These are phyloP conservation scores for Microcebus tavaratra DNA, from an alignment of 2,113 vertebrate genomes.

Conservation along the genomic window DNA sequence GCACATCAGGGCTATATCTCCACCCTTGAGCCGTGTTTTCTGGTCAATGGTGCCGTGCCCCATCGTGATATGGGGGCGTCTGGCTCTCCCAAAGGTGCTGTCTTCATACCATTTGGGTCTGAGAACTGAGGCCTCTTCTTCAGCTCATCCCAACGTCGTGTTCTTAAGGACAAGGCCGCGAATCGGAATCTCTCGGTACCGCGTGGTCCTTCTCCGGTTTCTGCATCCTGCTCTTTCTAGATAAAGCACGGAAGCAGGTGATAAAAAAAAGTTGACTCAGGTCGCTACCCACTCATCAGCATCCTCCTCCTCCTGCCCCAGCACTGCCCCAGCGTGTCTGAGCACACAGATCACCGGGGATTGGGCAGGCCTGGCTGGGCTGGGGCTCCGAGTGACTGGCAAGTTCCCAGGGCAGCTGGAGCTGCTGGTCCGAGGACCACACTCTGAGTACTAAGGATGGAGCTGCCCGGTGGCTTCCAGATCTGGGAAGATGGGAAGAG, in stretches of 20 bases:
- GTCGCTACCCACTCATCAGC: too few relatives aligned
- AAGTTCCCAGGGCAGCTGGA: not conserved
- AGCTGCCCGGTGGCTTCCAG: not conserved
- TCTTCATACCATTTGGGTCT: not conserved
- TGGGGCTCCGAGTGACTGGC: not conserved
- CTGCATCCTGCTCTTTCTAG: not conserved
- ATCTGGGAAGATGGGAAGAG: not conserved
- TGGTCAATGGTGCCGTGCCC: accelerated
- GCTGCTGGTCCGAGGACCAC: accelerated
- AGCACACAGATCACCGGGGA: accelerated
- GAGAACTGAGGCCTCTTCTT: not conserved
- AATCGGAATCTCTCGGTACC: not conserved
- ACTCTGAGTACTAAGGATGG: accelerated
- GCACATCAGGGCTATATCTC: accelerated
- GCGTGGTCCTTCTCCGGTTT: not conserved
- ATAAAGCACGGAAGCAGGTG: not conserved
- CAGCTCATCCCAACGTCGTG: accelerated
- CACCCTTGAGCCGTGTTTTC: accelerated
- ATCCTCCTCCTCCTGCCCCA: accelerated
- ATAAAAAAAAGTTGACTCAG: not conserved
- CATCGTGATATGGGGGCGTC: accelerated
- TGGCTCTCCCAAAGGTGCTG: not conserved
- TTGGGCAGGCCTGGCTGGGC: accelerated
- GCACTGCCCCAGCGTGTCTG: accelerated
- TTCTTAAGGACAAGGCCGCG: not conserved